Base-by-base conservation (phyloP, 2,888 invertebrate species). In the Dasypolia templi region DNA sequence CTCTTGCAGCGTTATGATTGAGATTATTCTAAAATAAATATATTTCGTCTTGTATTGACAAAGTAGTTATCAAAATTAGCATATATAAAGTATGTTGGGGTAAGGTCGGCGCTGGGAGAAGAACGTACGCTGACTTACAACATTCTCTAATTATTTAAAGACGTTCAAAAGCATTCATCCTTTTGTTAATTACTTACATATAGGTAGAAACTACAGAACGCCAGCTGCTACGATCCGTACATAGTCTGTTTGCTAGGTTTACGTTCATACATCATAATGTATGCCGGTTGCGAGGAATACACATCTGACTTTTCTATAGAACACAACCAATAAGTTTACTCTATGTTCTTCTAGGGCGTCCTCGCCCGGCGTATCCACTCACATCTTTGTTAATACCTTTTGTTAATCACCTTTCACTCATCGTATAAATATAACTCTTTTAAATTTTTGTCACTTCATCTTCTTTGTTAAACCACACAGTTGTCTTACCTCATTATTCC, bases 11-110 rank as follows among this genome's bases (percentile, higher is more conserved):
- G 49, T 44, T 26, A 94, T 61, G 0, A 58, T 77, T 1, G 90
- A 91, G 0, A 44, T 73, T 3, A 90, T 71, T 7, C 93, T 94
- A 79, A 75, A 59, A 71, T 39, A 29, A 39, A 1, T 0, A 56
- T 14, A 70, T 55, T 22, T 46, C 6, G 35, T 19, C 4, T 32
- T 58, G 19, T 39, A 49, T 29, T 29, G 2, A n/a, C 12, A 12
- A n/a, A 4, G 6, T 22, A 22, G 29, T 5, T 32, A 22, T 32
- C 4, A 29, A 22, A 46, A 2, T 29, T 46, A 29, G 29, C 7
- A 32, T 29, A 49, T 63, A 1, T n/a, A 51, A 63, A 2, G n/a
- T n/a, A n/a, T n/a, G n/a, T n/a, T n/a, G n/a, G n/a, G 7, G 59
- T n/a, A 35, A 35, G 14, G 14, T 59, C 35, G 4, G 32, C 0